These are phyloP conservation scores for Drosophila picticornis DNA, from an alignment of 2,888 invertebrate species.

Conservation along the genomic window DNA sequence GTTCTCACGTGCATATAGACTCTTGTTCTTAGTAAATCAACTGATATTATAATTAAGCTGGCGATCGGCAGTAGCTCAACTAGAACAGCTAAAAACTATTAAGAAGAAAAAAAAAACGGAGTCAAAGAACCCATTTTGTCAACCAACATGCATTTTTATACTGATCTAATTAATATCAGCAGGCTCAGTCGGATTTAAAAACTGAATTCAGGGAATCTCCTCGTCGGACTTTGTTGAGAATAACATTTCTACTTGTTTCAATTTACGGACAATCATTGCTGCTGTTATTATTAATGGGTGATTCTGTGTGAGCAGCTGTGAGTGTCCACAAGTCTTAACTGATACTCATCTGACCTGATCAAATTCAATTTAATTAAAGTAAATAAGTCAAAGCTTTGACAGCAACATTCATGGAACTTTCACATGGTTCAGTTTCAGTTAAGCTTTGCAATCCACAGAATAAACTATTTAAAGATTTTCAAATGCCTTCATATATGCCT, in stretches of 20 bases:
- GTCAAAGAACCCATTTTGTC: slow-evolving; percentile 1
- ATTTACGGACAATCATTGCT: neutral
- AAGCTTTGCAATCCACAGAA: neutral
- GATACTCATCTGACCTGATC: neutral
- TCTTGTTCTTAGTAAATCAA: slow-evolving; percentile 44
- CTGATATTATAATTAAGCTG: slow-evolving; percentile 51
- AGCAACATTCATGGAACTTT: no score
- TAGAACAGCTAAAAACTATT: slow-evolving; percentile 36
- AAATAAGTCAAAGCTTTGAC: neutral
- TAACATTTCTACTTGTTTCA: neutral
- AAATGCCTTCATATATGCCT: neutral
- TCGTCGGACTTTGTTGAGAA: neutral
- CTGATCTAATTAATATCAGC: neutral
- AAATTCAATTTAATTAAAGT: neutral
- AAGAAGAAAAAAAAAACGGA: slow-evolving; percentile 2
- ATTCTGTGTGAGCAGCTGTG: no score
- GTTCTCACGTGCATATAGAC: neutral
- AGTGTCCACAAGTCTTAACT: neutral
- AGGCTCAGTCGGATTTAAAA: neutral
- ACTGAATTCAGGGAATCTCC: neutral
- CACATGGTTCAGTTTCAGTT: neutral
- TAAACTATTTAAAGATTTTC: neutral
- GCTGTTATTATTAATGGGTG: neutral
- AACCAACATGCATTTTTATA: neutral
- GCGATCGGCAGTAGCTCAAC: slow-evolving; percentile 9